Conservation (phyloP, 2,113 vertebrate species). For the Callopanchax toddi region DNA sequence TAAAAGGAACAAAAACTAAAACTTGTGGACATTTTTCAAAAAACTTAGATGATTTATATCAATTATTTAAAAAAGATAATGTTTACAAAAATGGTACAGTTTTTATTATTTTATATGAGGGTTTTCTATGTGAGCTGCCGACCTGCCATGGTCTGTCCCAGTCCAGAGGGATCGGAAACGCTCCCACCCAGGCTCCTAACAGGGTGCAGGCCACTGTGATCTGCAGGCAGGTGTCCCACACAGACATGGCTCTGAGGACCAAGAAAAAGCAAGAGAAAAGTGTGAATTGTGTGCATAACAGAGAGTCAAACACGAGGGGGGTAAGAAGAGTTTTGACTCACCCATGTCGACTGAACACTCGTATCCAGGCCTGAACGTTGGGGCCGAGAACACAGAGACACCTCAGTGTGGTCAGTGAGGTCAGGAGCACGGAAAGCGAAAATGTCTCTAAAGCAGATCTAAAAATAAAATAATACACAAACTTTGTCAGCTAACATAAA, state of each 20-base stretch:
- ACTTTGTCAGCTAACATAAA: not conserved
- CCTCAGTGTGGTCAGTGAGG: conserved; percentile 90
- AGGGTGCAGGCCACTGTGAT: conserved; percentile 89
- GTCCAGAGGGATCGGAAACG: conserved; percentile 94
- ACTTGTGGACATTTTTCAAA: no score
- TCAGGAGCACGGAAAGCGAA: conserved; percentile 89
- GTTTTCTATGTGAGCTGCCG: conserved; percentile 41
- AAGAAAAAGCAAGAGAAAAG: not conserved
- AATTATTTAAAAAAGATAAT: no score
- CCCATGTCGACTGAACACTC: conserved; percentile 96
- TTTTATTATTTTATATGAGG: not conserved
- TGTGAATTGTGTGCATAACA: accelerated
- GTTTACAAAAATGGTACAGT: no score
- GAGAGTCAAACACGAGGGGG: not conserved
- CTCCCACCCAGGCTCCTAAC: conserved; percentile 91
- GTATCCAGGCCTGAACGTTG: conserved; percentile 92
- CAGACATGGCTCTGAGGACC: conserved; percentile 85
- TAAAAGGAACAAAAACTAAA: no score
- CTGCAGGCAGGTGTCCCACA: conserved; percentile 95
- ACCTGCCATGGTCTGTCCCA: conserved; percentile 99
- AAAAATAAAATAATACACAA: conserved; percentile 12
- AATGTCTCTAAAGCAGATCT: conserved; percentile 93
- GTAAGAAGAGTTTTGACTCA: conserved; percentile 50
- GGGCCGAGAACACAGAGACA: conserved; percentile 95
- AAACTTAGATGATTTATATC: no score